These are phyloP conservation scores for Esox niger DNA, from an alignment of 2,113 vertebrate genomes.

Conservation along the genomic window DNA sequence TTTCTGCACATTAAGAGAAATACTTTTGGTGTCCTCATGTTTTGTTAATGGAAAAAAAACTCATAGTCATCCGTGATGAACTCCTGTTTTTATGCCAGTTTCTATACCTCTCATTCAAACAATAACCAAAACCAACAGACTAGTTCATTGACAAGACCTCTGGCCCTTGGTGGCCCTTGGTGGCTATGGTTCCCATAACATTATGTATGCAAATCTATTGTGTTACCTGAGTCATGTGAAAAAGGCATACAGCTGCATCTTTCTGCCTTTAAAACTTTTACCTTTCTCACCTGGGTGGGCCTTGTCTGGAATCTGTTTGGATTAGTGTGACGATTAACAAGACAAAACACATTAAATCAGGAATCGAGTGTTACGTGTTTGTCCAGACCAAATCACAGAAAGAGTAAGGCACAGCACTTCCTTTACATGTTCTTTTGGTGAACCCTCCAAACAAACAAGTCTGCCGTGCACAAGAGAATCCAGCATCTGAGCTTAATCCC, in stretches of 20 bases:
- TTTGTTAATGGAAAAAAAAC: background rate
- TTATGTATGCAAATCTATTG: background rate
- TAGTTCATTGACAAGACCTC: constrained; percentile 32
- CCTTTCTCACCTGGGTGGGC: constrained; percentile 46
- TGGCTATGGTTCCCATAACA: constrained; percentile 34
- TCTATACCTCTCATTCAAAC: constrained; percentile 6
- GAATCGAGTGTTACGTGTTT: constrained; percentile 47
- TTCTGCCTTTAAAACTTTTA: constrained; percentile 32
- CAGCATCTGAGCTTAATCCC: constrained; percentile 65
- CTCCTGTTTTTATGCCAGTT: constrained; percentile 1
- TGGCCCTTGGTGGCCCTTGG: constrained; percentile 21
- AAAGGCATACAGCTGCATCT: constrained; percentile 49
- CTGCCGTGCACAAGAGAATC: constrained; percentile 52
- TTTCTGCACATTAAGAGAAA: background rate
- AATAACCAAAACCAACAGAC: constrained; percentile 37
- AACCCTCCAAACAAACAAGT: constrained; percentile 69
- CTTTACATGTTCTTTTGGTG: constrained; percentile 63
- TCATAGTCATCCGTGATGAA: background rate
- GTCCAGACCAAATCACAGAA: constrained; percentile 47
- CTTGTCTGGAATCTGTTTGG: constrained; percentile 52
- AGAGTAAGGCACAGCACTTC: constrained; percentile 63
- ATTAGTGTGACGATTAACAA: constrained; percentile 52
- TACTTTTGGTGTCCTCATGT: background rate
- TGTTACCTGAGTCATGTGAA: constrained; percentile 45
- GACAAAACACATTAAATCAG: constrained; percentile 41